Evolutionary conservation across 2,113 vertebrate species (phyloP), one percentile per base, ranked within the genome.

Genomic region (Podarcis raffonei): DNA sequence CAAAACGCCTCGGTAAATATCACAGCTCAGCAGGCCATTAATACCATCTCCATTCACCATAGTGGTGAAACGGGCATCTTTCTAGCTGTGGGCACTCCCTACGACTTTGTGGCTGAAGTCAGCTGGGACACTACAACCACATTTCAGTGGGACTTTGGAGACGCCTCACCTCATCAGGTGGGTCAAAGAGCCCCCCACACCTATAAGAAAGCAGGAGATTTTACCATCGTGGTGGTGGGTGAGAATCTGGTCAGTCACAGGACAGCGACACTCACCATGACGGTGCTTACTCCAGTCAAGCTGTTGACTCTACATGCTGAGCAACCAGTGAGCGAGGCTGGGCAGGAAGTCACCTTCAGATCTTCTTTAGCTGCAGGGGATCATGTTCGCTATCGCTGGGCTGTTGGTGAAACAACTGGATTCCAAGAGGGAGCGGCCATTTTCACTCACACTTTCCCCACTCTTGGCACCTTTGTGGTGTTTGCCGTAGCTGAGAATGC

Each of bases 71-170:
- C 85, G 30, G 92, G 37, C 27, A 91, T 91, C 18, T 85, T 89
- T 3, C 39, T 97, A 83, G 91, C 72, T 0, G n/a, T 95, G 72
- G 95, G 96, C 72, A 90, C 93, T 12, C 48, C 83, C 8, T 90
- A 88, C 2, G 76, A 71, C 13, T 97, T 98, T 92, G 96, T 94
- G 94, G 95, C 96, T 8, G 72, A 76, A 1, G 76, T 85, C 76
- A 92, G 65, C 74, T 39, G 74, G n/a, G 96, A 95, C 23, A 96
- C 93, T 81, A 92, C 93, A 74, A 94, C 94, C 66, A 94, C 95
- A 11, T 91, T 97, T 84, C 32, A 91, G 12, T 98, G 97, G 97
- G 94, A 97, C 83, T 98, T 97, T 94, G 97, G 97, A 76, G 97
- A 98, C 66, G 95, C 94, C 6, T 96, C 96, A 13, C 69, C 82